Percentiles rank a stretch among this genome's conserved stretches.
phyloP scores from a whole-genome alignment of 1,140 invertebrate genomes.

The Philopotamus ludificatus region DNA sequence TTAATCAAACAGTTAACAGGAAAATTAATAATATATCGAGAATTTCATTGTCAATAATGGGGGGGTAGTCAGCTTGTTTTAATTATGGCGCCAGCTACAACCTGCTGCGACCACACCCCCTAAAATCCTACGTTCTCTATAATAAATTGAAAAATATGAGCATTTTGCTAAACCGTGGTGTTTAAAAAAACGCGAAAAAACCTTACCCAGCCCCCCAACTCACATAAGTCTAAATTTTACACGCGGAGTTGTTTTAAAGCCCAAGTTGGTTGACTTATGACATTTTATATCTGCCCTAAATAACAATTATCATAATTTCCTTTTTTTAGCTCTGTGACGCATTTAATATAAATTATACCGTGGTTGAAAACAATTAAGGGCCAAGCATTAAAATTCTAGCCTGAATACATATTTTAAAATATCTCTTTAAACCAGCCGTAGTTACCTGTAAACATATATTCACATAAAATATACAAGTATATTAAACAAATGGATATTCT shows the following conservation, averaged over 20 bases:
- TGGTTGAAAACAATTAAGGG: conserved; percentile 10
- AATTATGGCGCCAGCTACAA: conserved; percentile 31
- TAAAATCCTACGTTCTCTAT: not conserved
- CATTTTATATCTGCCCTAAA: conserved; percentile 22
- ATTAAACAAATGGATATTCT: no score
- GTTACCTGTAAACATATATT: no score
- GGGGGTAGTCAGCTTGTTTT: conserved; percentile 33
- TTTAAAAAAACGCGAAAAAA: conserved; percentile 9
- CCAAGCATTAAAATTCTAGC: not conserved
- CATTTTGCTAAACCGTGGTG: conserved; percentile 26
- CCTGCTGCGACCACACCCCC: not conserved
- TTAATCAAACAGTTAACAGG: no score
- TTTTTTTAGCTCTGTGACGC: not conserved
- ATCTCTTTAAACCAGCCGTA: no score
- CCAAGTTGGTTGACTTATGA: conserved; percentile 7
- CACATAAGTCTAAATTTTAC: not conserved
- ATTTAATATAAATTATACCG: no score
- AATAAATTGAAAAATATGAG: conserved; percentile 42
- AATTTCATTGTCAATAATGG: no score
- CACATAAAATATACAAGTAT: no score
- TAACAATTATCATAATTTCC: conserved; percentile 23
- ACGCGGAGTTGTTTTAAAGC: not conserved
- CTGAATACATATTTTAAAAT: no score
- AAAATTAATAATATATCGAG: no score
- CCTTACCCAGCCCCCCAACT: not conserved